Conservation (phyloP, 2,113 vertebrate species). For the Lontra canadensis region DNA sequence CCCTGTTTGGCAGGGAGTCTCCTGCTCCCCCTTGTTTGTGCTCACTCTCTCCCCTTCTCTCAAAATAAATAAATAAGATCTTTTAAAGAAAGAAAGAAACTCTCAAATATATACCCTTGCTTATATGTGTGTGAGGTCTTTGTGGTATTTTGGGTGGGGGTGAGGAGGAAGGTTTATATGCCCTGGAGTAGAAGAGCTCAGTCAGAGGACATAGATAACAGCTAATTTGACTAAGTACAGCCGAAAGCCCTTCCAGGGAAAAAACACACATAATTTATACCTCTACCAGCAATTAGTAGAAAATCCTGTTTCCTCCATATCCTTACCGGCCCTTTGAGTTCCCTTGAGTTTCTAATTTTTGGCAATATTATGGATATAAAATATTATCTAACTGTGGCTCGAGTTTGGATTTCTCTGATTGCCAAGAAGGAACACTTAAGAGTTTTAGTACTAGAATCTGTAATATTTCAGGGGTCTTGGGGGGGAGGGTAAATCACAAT, state of each 20-base stretch:
- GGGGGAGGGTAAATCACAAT: neutral
- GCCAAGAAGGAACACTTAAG: neutral
- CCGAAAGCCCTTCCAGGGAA: neutral
- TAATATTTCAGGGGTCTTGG: neutral
- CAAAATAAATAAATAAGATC: too few relatives aligned
- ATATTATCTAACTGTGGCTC: neutral
- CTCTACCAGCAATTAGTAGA: neutral
- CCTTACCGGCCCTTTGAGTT: neutral
- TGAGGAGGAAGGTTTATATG: neutral
- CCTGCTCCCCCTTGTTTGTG: too few relatives aligned
- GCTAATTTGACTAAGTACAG: neutral
- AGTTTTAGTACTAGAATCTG: neutral
- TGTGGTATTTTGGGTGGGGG: neutral
- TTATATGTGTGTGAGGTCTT: neutral
- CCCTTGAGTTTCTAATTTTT: neutral
- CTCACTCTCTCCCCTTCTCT: too few relatives aligned
- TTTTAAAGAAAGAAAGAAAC: neutral
- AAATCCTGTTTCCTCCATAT: neutral
- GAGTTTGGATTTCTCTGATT: neutral
- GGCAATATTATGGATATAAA: neutral
- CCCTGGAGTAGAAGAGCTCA: neutral
- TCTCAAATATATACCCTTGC: neutral
- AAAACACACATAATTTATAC: neutral
- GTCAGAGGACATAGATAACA: neutral
- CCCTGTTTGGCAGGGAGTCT: too few relatives aligned